Percentiles rank a stretch among this genome's conserved stretches.
Conservation (phyloP, 2,888 invertebrate genomes). For the Hypsopygia costalis region DNA sequence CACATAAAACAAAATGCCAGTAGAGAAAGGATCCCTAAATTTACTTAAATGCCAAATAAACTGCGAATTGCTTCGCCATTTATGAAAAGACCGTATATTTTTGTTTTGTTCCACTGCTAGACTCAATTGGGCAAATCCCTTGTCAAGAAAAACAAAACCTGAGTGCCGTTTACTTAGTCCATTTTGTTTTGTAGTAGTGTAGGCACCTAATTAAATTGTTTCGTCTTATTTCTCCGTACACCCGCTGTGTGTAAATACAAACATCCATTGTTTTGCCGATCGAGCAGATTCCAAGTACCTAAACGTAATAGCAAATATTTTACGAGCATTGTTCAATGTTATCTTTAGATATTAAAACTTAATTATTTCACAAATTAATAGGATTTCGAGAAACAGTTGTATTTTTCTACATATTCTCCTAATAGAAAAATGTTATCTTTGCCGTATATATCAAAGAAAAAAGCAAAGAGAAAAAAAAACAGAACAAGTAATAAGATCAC, state of each 20-base stretch:
- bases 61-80: constrained; percentile 75
- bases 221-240: background rate
- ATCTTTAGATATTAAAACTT: background rate
- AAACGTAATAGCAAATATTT: background rate
- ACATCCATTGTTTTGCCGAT: background rate
- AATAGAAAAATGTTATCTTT: no score
- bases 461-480: no score
- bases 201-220: constrained; percentile 5
- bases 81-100: constrained; percentile 52
- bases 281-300: background rate
- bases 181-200: constrained; percentile 2
- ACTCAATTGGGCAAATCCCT: constrained; percentile 11
- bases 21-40: constrained; percentile 70
- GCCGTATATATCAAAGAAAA: no score
- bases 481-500: no score
- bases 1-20: constrained; percentile 80
- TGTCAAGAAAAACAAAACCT: constrained; percentile 8
- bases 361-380: background rate
- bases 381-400: no score
- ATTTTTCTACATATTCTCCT: no score
- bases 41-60: constrained; percentile 78
- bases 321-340: background rate
- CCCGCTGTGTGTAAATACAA: constrained; percentile 1
- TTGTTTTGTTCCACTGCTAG: constrained; percentile 26
- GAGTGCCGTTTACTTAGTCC: constrained; percentile 3